Evolutionary conservation across 2,797 vertebrate genomes (phyloP), one percentile per base, ranked within the genome.

Genomic region (Coregonus suidteri): DNA sequence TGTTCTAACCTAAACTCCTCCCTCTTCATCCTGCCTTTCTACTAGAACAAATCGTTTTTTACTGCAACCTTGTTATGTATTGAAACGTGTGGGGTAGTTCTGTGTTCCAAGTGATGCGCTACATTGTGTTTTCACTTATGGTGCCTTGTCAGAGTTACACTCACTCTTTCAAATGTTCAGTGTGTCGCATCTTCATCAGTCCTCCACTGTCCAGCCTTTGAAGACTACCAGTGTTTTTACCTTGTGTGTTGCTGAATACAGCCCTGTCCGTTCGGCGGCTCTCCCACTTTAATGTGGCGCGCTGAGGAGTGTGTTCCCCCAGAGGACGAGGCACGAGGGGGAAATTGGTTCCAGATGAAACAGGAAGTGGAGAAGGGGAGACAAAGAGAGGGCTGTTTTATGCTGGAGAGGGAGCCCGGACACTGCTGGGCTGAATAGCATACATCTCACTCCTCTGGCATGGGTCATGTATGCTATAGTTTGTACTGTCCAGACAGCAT

Each of bases 331-430:
- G 91, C 91, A 91, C 88, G 91, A 92, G 89, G 90, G 92, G 90
- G 86, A 93, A 93, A 94, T 93, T 91, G 89, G 91, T 93, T 93
- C 92, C 92, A 93, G 93, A 93, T 94, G 90, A 93, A 93, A 91
- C 91, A 92, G 91, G 90, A 93, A 91, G 87, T 91, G 79, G 81
- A 83, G 85, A 85, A 37, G 66, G 78, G 69, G 72, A 89, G 90
- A 94, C 93, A 94, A 94, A 93, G 92, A 92, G 84, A 86, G 78
- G 81, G 83, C 85, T 94, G 92, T 94, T 93, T 88, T 31, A 89
- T 85, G 79, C 69, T 53, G 70, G 75, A 82, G 82, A 82, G 52
- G 25, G 4, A 62, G 35, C n/a, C 34, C 51, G 25, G 20, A 71
- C 15, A 76, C 47, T 59, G 30, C 6, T 35, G 20, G 54, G 20